Evolutionary conservation across 2,113 vertebrate species (phyloP).

Genomic region (Patagioenas fasciata): DNA sequence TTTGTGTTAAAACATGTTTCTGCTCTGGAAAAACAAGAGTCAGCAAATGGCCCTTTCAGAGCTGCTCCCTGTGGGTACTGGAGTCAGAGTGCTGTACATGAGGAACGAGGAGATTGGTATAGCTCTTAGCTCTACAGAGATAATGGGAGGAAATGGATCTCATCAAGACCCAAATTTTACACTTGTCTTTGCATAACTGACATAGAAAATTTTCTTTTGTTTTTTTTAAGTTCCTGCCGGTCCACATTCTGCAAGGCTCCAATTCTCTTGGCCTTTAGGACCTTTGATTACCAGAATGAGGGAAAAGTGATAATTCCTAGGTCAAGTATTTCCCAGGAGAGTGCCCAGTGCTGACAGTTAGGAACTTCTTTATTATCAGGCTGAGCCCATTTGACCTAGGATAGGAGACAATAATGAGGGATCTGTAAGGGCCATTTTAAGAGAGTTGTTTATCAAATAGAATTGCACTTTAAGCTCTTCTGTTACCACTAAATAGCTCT

Average conservation of each 20-base stretch:
- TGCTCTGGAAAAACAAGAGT: slow-evolving; percentile 1
- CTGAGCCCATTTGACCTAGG: slow-evolving; percentile 24
- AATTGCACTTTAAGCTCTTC: slow-evolving; percentile 42
- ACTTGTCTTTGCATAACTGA: not conserved
- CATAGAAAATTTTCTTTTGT: not conserved
- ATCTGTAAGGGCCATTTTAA: slow-evolving; percentile 15
- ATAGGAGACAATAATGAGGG: not conserved
- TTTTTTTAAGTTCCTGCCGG: not conserved
- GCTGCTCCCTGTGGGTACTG: not conserved
- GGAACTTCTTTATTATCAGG: not conserved
- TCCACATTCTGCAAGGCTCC: not conserved
- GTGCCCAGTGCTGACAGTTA: not conserved
- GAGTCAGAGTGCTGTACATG: not conserved
- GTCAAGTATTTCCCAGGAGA: not conserved
- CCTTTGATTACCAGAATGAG: not conserved
- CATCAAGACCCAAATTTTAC: slow-evolving; percentile 1
- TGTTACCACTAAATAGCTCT: slow-evolving; percentile 9
- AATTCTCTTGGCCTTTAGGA: not conserved
- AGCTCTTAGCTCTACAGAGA: not conserved
- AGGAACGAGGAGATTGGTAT: not conserved
- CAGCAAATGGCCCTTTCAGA: slow-evolving; percentile 2
- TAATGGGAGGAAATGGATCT: slow-evolving; percentile 22
- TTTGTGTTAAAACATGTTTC: slow-evolving; percentile 4
- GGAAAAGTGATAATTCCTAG: slow-evolving; percentile 22
- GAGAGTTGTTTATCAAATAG: slow-evolving; percentile 5